Base-by-base conservation (phyloP, 2,797 vertebrate species). In the Lepidocolaptes lacrymiger region DNA sequence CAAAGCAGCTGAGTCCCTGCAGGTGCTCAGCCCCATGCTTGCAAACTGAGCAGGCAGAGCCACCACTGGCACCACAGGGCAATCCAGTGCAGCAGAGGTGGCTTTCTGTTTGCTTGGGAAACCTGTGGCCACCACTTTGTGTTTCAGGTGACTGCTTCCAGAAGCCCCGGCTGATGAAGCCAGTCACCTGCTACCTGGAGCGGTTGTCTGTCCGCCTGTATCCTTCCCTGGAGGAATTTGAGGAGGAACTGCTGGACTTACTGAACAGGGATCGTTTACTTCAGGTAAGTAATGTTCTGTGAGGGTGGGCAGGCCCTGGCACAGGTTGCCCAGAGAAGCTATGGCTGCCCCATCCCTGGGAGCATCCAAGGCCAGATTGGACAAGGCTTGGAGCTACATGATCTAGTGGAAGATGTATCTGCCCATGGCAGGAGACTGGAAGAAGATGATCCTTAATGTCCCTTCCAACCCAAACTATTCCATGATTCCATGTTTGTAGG, bases 151-250 rank as follows among this genome's bases (percentile, higher is more conserved):
- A 99, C 23, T 94, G 91, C 71, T 97, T 99, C 81, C 97, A 98
- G 97, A 99, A 98, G 84, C 99, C 99, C 16, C 98, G 96, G 88
- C 97, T 98, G 78, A 97, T 99, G 96, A 98, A 98, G 96, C 96
- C 97, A 0, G 66, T 97, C 80, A 97, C 98, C 2, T 98, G 98
- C 96, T 97, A 98, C 76, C 94, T 99, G 97, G 98, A 98, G 36
- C 96, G 95, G 71, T 95, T 99, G 81, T 98, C 97, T 46, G 80
- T 99, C 95, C 96, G 85, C 43, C 97, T 99, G 24, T 98, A 98
- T 83, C 99, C 99, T 2, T 99, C 99, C 19, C 68, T 99, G 59
- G 98, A 99, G 97, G 98, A 96, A 56, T 99, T 99, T 16, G 99
- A 99, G 97, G 98, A 98, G 61, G 98, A 98, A 34, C 98, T 99